Base-by-base conservation (phyloP, 1,140 invertebrate species). In the Bombus haemorrhoidalis region DNA sequence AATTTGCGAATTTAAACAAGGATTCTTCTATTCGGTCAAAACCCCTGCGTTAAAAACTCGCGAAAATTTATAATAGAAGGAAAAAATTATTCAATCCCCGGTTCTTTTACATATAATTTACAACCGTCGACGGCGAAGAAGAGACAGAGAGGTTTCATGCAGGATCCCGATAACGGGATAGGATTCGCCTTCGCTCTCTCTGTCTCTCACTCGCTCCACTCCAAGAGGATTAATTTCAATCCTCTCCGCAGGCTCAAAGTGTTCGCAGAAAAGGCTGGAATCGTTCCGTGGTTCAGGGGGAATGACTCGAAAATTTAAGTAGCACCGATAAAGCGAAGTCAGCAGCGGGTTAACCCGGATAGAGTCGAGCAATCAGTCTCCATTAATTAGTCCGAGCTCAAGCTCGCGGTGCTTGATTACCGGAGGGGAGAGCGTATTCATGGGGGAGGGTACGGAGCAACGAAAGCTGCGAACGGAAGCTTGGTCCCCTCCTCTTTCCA, bases 321-420 rank as follows among this genome's bases (percentile, higher is more conserved):
- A 89, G 76, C 76, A 69, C 74, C 82, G 87, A 88, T 81, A 86
- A 79, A 75, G 82, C 87, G 69, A 80, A 87, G 86, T 92, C 92
- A 90, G 91, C 91, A 90, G 79, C 88, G 72, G 90, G 91, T 91
- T 91, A 93, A 90, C 91, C 90, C 83, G 91, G 90, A 93, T 92
- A 88, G 91, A 91, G 83, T 82, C 89, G 86, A 92, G 90, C 93
- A 93, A 94, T 93, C 93, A 91, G 91, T 93, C 91, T 90, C 92
- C 89, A 93, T 93, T 93, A 94, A 94, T 94, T 94, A 94, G 92
- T 91, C 89, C 89, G 79, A 78, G 73, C 72, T 91, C 83, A 74
- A 88, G 89, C 91, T 86, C 75, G 80, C 76, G 81, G 78, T 83
- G 90, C 88, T 93, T 93, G 90, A 93, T 93, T 93, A 92, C 88